Evolutionary conservation across 1,140 invertebrate genomes (phyloP).

Genomic region (Apis mellifera): DNA sequence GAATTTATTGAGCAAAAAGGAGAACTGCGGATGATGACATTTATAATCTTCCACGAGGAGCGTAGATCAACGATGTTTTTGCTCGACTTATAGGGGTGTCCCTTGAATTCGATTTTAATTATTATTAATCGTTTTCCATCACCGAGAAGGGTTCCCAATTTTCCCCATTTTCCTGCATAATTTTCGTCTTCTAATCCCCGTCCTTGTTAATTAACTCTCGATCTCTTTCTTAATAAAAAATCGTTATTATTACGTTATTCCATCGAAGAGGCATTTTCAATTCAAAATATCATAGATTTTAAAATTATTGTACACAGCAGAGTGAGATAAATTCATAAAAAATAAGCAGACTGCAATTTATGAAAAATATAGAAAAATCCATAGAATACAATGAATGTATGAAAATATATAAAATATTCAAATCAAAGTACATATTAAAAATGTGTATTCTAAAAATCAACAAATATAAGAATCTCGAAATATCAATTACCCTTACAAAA

Average conservation of each 20-base stretch:
- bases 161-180: too few species aligned
- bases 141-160: neutral
- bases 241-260: neutral
- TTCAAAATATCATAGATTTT: too few species aligned
- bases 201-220: conserved; percentile 3
- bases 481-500: neutral
- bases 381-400: too few species aligned
- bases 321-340: too few species aligned
- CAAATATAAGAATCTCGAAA: too few species aligned
- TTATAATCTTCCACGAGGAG: conserved; percentile 69
- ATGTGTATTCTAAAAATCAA: too few species aligned
- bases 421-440: too few species aligned
- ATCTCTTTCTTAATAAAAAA: neutral
- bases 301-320: too few species aligned
- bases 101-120: conserved; percentile 76
- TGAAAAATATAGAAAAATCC: too few species aligned
- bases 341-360: too few species aligned
- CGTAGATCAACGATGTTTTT: conserved; percentile 77
- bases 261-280: too few species aligned
- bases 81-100: conserved; percentile 70
- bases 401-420: too few species aligned
- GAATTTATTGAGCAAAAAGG: conserved; percentile 60
- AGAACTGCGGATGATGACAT: conserved; percentile 59
- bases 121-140: conserved; percentile 73
- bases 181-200: neutral